Evolutionary conservation across 2,888 invertebrate genomes (phyloP), one percentile per base, ranked within the genome.

Genomic region (Metalampra italica): DNA sequence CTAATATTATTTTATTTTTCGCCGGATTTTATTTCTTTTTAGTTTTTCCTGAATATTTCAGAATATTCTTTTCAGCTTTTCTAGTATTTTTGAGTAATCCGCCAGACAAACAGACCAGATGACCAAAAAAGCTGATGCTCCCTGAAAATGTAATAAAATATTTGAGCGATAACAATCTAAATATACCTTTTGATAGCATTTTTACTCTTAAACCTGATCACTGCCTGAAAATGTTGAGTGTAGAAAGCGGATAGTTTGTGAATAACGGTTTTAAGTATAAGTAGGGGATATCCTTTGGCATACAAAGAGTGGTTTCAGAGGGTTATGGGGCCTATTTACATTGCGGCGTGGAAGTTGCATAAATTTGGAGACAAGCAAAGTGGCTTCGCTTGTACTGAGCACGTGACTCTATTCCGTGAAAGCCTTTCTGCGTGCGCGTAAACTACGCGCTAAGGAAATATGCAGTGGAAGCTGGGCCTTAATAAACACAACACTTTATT

Each of bases 301-400:
- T 12, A 46, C 50, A 50, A 40, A 46, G 45, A 43, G 36, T 29
- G 41, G 29, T 43, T 43, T 32, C 14, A 15, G 36, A 45, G 50
- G 50, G 50, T 50, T 51, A 50, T 44, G 43, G 43, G 37, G 45
- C 46, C 45, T 52, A 47, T 52, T 52, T 50, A 49, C 51, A 47
- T 44, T 45, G 51, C 45, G 45, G 47, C 53, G 57, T 54, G 60
- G 63, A 63, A 77, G 68, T 74, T 81, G 82, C 77, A 83, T 82
- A 82, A 73, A 80, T 82, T 81, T 73, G 70, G 74, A 72, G 72
- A 71, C 68, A 70, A 66, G 75, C 73, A 74, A 78, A 83, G 82
- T 82, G 79, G 68, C 71, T 82, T 83, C 71, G 69, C 80, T 59
- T 84, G 81, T 83, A 67, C 55, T 44, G 37, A 54, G 75, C 65